A percentile compares a stretch with the other conserved stretches of the same genome.
Evolutionary conservation across 2,797 vertebrate species (phyloP).

Genomic region (Saxicola maurus): DNA sequence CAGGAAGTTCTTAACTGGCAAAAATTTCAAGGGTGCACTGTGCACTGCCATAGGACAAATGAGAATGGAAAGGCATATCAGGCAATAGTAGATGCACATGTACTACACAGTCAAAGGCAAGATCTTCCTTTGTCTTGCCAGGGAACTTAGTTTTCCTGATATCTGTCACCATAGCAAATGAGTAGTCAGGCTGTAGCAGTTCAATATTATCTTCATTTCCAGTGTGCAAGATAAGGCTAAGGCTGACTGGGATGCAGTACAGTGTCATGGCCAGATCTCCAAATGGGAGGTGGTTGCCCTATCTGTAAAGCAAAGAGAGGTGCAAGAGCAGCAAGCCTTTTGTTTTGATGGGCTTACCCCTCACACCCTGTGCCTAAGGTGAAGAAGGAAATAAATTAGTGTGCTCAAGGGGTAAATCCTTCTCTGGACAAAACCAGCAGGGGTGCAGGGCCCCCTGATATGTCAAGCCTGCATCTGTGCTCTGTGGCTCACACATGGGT

Average conservation of each 20-base stretch:
- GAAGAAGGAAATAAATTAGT: background rate
- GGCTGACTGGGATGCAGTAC: background rate
- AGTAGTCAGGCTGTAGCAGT: background rate
- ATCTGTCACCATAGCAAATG: background rate
- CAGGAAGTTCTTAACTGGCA: background rate
- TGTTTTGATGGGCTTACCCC: background rate
- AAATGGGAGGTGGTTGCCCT: background rate
- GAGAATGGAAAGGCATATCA: background rate
- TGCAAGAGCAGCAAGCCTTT: background rate
- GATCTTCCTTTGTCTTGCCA: background rate
- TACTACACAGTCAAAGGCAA: background rate
- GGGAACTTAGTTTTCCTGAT: background rate
- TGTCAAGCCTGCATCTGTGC: background rate
- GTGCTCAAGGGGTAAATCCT: background rate
- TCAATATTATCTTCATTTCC: background rate
- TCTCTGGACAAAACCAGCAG: background rate
- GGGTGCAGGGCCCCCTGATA: rapidly evolving
- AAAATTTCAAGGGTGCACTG: background rate
- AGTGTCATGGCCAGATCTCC: background rate
- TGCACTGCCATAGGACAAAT: background rate
- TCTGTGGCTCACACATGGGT: background rate
- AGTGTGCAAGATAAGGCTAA: background rate
- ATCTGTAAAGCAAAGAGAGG: background rate
- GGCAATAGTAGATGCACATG: background rate
- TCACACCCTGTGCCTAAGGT: background rate